Conservation (phyloP, 1,140 invertebrate species). For the Drosophila kohkoa region DNA sequence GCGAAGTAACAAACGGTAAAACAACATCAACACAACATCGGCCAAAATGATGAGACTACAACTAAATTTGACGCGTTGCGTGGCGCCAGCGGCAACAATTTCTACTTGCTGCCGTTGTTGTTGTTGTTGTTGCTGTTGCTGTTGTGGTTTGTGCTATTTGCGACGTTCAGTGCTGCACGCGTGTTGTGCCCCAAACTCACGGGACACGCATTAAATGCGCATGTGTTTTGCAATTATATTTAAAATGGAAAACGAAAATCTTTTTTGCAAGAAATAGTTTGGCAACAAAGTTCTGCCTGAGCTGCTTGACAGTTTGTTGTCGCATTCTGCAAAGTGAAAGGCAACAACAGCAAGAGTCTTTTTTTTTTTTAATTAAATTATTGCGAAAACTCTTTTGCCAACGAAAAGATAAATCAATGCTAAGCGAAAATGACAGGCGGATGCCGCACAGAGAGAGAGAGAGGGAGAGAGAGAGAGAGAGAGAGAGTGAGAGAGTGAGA, state of each 20-base stretch:
- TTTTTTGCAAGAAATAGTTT: constrained; percentile 1
- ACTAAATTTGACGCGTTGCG: constrained; percentile 41
- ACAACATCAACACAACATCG: constrained; percentile 3
- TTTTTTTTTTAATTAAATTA: constrained; percentile 71
- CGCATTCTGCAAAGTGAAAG: constrained; percentile 63
- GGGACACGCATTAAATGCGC: not conserved
- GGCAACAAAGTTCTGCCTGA: constrained; percentile 46
- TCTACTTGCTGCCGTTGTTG: not conserved
- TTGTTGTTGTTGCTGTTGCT: constrained; percentile 27
- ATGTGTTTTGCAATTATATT: constrained; percentile 6
- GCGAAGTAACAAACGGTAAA: constrained; percentile 19
- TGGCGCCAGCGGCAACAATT: constrained; percentile 31
- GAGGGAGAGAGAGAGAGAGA: constrained; percentile 14
- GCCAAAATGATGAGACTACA: constrained; percentile 17
- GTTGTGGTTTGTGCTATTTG: constrained; percentile 9
- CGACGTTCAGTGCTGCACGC: constrained; percentile 17
- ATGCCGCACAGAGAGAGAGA: not conserved
- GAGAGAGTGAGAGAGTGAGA: not conserved
- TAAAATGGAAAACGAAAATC: constrained; percentile 1
- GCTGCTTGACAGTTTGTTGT: constrained; percentile 18
- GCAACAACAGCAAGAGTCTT: constrained; percentile 28
- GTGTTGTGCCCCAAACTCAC: constrained; percentile 16
- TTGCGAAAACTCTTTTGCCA: constrained; percentile 58
- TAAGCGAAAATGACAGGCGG: constrained; percentile 17
- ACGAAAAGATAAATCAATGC: constrained; percentile 73